A percentile compares a stretch with the other conserved stretches of the same genome.
phyloP scores from a whole-genome alignment of 1,140 invertebrate genomes.

The Pristionchus pacificus region DNA sequence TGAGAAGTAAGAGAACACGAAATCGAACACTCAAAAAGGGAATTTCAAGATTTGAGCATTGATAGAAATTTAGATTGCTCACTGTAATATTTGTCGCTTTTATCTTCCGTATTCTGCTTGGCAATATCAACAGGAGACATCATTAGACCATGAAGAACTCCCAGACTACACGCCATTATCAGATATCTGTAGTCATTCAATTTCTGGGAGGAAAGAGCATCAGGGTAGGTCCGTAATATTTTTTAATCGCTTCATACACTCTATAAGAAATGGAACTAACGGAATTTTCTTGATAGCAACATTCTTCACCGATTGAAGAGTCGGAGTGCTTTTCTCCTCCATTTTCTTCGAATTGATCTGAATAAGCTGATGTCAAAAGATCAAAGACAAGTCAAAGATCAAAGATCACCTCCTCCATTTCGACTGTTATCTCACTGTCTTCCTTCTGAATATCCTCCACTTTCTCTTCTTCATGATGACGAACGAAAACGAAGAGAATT shows the following conservation, averaged over 20 bases:
- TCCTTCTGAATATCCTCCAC: not conserved
- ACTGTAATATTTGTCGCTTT: conserved; percentile 31
- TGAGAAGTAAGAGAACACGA: conserved; percentile 49
- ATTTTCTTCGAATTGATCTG: too few relatives aligned
- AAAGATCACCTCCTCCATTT: too few relatives aligned
- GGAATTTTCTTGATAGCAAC: too few relatives aligned
- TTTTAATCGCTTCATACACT: too few relatives aligned
- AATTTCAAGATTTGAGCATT: not conserved
- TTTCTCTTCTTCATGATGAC: not conserved
- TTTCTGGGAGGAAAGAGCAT: too few relatives aligned
- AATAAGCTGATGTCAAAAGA: too few relatives aligned
- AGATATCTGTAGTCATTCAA: conserved; percentile 25
- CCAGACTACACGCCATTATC: conserved; percentile 38
- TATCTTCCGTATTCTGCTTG: conserved; percentile 38
- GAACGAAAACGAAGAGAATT: conserved; percentile 48
- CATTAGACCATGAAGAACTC: conserved; percentile 48
- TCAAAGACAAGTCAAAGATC: too few relatives aligned
- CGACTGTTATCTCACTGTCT: not conserved
- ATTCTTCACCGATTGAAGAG: too few relatives aligned
- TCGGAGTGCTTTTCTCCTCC: too few relatives aligned
- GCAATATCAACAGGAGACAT: conserved; percentile 49
- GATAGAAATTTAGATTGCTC: not conserved
- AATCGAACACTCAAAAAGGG: conserved; percentile 45
- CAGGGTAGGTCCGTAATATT: not conserved
- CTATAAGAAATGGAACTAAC: too few relatives aligned